Evolutionary conservation across 2,888 invertebrate genomes (phyloP), one percentile per base, ranked within the genome.

Genomic region (Temnothorax rugatulus): DNA sequence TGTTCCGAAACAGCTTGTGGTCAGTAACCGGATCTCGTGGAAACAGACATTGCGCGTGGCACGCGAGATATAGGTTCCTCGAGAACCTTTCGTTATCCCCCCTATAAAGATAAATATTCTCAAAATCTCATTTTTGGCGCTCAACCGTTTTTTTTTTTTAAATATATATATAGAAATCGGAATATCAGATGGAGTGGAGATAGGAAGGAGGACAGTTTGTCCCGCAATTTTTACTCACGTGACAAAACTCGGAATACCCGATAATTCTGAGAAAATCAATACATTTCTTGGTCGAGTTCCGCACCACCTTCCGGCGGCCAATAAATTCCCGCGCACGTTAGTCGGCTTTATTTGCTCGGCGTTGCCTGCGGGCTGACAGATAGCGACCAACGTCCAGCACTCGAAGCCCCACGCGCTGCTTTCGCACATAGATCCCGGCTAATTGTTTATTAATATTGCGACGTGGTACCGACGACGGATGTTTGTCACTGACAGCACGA

Each of bases 391-490:
- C 68, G 66, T 71, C 66, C 83, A 29, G 29, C 29, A 77, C 68
- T 82, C 68, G 52, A 68, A 54, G 29, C 52, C 54, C 59, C 71
- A 29, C 63, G 25, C 59, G 47, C 64, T 18, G 50, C 29, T 34
- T 21, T 47, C 11, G 52, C 61, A 38, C 69, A 83, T 75, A 83
- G 75, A 76, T 79, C 66, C 52, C 63, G 69, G 87, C 75, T 89
- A 89, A 89, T 89, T 89, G 89, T 89, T 89, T 86, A 87, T 89
- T 89, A 89, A 89, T 89, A 87, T 81, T 76, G 66, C 79, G 85
- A 84, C 68, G 82, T 74, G 73, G n/a, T 83, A 63, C 64, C 59
- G 74, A 41, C 34, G 44, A 76, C 44, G 88, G 85, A 81, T 85
- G 71, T 87, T 85, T 84, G 79, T 85, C 88, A 79, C 29, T 29